Percentiles rank a stretch among this genome's conserved stretches.
Conservation (phyloP, 2,888 invertebrate species). For the Geotrupes spiniger region DNA sequence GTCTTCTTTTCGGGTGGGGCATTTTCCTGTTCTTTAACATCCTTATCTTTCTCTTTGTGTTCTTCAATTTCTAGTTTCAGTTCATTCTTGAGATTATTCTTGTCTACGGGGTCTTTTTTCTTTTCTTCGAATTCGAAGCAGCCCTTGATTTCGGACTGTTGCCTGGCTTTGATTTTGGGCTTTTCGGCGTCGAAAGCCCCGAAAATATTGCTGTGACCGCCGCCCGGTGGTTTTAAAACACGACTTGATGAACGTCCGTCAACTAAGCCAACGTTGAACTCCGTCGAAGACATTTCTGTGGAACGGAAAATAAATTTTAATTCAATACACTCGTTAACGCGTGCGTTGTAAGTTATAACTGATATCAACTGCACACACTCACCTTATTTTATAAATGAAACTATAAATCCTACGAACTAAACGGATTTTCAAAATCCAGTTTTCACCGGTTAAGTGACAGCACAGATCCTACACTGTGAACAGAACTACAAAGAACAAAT, state of each 20-base stretch:
- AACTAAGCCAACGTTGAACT: slow-evolving; percentile 34
- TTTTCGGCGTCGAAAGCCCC: slow-evolving; percentile 22
- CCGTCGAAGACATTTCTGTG: slow-evolving; percentile 36
- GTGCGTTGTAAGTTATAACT: not conserved
- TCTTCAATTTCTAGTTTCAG: slow-evolving; percentile 11
- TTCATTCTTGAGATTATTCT: slow-evolving; percentile 3
- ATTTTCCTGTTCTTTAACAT: slow-evolving; percentile 6
- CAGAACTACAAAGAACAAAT: not conserved
- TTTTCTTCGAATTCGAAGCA: slow-evolving; percentile 14
- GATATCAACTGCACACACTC: not conserved
- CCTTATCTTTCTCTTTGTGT: slow-evolving; percentile 9
- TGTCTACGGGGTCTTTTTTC: not conserved
- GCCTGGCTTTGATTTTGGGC: slow-evolving; percentile 9
- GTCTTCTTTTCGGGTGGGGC: slow-evolving; percentile 17
- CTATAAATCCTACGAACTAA: not conserved
- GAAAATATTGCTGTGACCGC: slow-evolving; percentile 51
- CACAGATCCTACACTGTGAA: not conserved
- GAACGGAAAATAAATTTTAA: slow-evolving; percentile 2
- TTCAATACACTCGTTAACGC: not conserved
- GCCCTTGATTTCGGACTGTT: slow-evolving; percentile 15
- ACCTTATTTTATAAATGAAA: slow-evolving; percentile 2
- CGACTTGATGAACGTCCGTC: slow-evolving; percentile 44
- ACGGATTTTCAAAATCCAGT: slow-evolving; percentile 17
- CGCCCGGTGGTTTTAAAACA: slow-evolving; percentile 52
- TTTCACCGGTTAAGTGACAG: slow-evolving; percentile 12